Conservation (phyloP, 2,888 invertebrate genomes). For the Oligia fasciuncula region DNA sequence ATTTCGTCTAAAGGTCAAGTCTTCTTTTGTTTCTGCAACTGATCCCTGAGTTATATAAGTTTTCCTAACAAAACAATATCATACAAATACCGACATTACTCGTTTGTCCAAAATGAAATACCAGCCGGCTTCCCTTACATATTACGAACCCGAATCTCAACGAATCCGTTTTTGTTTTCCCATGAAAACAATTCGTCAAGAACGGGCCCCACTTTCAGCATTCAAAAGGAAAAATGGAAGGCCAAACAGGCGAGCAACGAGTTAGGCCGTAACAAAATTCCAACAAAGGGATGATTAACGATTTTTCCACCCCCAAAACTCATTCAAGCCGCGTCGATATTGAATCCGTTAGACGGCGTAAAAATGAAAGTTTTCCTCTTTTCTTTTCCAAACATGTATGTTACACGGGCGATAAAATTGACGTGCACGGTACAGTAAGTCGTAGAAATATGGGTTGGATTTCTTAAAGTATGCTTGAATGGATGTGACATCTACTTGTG, state of each 20-base stretch:
- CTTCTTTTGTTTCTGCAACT: conserved; percentile 32
- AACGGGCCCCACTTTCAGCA: conserved; percentile 83
- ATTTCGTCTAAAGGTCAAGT: conserved; percentile 25
- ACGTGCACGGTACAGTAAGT: conserved; percentile 10
- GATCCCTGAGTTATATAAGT: conserved; percentile 36
- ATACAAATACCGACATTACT: conserved; percentile 52
- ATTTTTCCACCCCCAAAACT: conserved; percentile 87
- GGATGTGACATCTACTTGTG: background rate
- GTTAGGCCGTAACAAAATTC: conserved; percentile 90
- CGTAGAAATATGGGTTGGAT: background rate
- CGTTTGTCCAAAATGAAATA: conserved; percentile 51
- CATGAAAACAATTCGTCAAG: conserved; percentile 89
- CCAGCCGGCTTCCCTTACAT: conserved; percentile 66
- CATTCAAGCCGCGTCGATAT: conserved; percentile 89
- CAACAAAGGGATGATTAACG: conserved; percentile 90
- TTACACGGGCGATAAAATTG: conserved; percentile 68
- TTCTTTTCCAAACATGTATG: conserved; percentile 81
- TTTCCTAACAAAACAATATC: conserved; percentile 51
- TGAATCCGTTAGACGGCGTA: conserved; percentile 89
- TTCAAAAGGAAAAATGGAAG: conserved; percentile 88
- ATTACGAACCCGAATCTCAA: conserved; percentile 71
- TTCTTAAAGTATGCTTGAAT: background rate
- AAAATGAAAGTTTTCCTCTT: conserved; percentile 88
- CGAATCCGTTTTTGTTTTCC: conserved; percentile 80
- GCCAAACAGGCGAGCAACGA: conserved; percentile 89